Conservation (phyloP, 2,797 vertebrate genomes). For the Onychomys leucogaster region DNA sequence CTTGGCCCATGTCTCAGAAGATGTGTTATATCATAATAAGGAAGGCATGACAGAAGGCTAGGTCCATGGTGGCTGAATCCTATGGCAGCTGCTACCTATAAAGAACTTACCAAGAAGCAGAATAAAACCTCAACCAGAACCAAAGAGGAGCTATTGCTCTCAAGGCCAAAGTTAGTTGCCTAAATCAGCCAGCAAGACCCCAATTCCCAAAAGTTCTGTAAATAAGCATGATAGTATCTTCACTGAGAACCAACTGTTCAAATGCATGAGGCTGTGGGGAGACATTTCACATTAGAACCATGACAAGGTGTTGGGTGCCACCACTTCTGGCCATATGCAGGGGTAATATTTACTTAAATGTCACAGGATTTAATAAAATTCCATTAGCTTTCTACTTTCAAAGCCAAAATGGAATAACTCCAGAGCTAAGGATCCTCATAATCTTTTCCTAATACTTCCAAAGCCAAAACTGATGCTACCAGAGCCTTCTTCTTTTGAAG, state of each 20-base stretch:
- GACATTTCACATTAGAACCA: background rate
- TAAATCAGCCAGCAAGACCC: background rate
- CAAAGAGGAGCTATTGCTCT: background rate
- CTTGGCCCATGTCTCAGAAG: background rate
- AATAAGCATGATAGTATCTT: background rate
- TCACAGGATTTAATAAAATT: background rate
- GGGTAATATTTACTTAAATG: background rate
- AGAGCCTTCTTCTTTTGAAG: background rate
- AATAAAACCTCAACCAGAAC: background rate
- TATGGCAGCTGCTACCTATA: background rate
- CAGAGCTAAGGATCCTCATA: background rate
- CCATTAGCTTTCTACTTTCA: background rate
- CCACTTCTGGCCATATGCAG: background rate
- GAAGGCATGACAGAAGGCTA: background rate
- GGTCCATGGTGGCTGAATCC: background rate
- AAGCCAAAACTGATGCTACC: rapidly evolving
- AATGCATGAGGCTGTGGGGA: background rate
- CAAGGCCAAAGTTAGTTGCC: background rate
- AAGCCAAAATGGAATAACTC: background rate
- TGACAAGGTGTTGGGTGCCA: background rate
- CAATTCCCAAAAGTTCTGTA: background rate
- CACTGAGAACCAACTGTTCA: background rate
- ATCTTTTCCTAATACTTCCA: no score
- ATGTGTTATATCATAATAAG: no score
- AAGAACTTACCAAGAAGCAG: background rate